Conservation (phyloP, 2,888 invertebrate species). For the Polydrusus pterygomalis region DNA sequence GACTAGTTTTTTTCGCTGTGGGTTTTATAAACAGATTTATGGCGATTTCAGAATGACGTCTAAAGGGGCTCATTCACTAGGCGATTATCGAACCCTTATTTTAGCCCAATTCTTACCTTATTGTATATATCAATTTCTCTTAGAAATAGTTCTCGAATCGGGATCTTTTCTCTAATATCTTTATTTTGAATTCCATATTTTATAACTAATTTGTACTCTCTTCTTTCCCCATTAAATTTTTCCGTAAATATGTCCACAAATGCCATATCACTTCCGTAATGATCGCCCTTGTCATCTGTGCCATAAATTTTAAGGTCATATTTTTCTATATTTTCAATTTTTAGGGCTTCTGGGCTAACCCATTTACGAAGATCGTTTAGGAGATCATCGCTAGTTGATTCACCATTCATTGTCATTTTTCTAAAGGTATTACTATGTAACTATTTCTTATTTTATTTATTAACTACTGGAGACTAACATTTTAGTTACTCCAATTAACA, state of each 20-base stretch:
- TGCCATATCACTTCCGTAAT: slow-evolving; percentile 52
- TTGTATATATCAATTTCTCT: slow-evolving; percentile 48
- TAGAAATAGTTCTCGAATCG: slow-evolving; percentile 41
- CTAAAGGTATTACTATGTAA: no score
- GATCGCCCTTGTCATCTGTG: slow-evolving; percentile 48
- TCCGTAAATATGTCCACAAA: slow-evolving; percentile 51
- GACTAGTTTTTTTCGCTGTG: no score
- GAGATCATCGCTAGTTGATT: slow-evolving; percentile 32
- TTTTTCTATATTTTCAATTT: slow-evolving; percentile 51
- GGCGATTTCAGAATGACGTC: no score
- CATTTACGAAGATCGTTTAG: slow-evolving; percentile 46
- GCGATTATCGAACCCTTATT: no score
- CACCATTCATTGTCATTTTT: not conserved
- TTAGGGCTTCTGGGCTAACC: slow-evolving; percentile 50
- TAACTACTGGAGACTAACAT: no score
- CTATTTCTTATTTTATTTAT: no score
- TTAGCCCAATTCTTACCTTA: slow-evolving; percentile 30
- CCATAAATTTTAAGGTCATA: slow-evolving; percentile 53
- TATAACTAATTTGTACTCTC: slow-evolving; percentile 48
- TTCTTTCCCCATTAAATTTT: slow-evolving; percentile 44
- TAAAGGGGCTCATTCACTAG: no score
- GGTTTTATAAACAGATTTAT: no score
- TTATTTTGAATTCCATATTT: slow-evolving; percentile 46
- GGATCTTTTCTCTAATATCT: slow-evolving; percentile 31
- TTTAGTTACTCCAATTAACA: no score